These are phyloP conservation scores for Myripristis jacobus DNA, from an alignment of 2,797 vertebrate species.

Conservation along the genomic window DNA sequence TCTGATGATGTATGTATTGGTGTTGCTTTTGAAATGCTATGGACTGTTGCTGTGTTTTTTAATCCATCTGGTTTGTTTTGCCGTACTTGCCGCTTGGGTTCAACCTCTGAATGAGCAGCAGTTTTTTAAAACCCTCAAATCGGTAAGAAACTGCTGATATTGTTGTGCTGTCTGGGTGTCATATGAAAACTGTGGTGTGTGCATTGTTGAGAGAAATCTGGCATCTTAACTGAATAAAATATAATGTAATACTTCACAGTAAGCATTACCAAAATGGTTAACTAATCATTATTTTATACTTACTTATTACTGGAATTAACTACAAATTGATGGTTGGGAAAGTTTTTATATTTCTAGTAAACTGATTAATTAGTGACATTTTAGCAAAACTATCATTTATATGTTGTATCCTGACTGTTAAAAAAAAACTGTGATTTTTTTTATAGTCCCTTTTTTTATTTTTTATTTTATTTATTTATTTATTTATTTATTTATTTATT, in stretches of 20 bases:
- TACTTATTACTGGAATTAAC: background rate
- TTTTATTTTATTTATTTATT: too few species aligned
- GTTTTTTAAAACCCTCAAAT: slow-evolving; percentile 82
- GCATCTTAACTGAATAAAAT: background rate
- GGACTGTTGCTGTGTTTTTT: slow-evolving; percentile 64
- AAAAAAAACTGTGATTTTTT: too few species aligned
- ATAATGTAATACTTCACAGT: background rate
- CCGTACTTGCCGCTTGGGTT: slow-evolving; percentile 72
- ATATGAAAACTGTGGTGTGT: slow-evolving; percentile 27
- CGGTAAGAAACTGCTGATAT: slow-evolving; percentile 78
- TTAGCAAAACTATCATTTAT: too few species aligned
- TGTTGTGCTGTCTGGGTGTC: slow-evolving; percentile 22
- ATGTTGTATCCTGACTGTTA: too few species aligned
- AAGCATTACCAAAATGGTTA: background rate
- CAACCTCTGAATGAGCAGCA: slow-evolving; percentile 84
- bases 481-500: too few species aligned
- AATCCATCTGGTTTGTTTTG: slow-evolving; percentile 81
- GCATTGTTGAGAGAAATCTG: slow-evolving; percentile 1
- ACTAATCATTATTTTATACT: background rate
- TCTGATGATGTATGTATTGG: slow-evolving; percentile 27
- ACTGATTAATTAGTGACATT: too few species aligned
- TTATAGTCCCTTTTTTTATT: too few species aligned
- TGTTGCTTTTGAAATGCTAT: slow-evolving; percentile 47
- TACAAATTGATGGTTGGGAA: too few species aligned
- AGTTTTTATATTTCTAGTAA: too few species aligned